Conservation (phyloP, 2,888 invertebrate species). For the Eristalinus sepulchralis region DNA sequence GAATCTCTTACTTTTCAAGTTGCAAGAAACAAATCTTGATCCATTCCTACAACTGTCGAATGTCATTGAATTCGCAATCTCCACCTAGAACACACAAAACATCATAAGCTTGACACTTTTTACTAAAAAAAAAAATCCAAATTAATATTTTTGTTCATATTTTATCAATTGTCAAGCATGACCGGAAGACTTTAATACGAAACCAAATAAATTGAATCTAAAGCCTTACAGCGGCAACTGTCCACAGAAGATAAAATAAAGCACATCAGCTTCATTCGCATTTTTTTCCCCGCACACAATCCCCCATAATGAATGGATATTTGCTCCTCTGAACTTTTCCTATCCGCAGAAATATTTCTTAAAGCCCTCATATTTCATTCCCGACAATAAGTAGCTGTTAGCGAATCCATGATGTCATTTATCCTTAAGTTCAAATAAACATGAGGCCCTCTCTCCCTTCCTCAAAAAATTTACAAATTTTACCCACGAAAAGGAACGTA, state of each 20-base stretch:
- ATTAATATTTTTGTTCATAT: background rate
- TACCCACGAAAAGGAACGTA: background rate
- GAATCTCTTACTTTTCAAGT: too few relatives aligned
- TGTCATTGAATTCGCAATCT: too few relatives aligned
- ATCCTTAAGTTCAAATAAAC: background rate
- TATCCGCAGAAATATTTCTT: background rate
- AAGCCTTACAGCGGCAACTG: background rate
- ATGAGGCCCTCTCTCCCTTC: background rate
- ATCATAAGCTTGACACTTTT: background rate
- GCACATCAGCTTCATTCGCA: background rate
- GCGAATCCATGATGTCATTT: background rate
- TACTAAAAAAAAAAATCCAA: background rate
- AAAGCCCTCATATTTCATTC: background rate
- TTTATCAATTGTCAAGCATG: background rate
- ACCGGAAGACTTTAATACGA: background rate
- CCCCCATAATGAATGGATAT: background rate
- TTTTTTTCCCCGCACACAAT: background rate
- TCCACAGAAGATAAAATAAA: background rate
- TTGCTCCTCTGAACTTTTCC: background rate
- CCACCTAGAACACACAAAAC: background rate
- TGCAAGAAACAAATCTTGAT: too few relatives aligned
- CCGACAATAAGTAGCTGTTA: background rate
- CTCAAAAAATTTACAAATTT: background rate
- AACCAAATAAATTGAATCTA: background rate
- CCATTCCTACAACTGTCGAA: too few relatives aligned